A percentile compares a stretch with the other conserved stretches of the same genome.
Evolutionary conservation across 2,797 vertebrate genomes (phyloP).

Genomic region (Brachyrhaphis roseni): DNA sequence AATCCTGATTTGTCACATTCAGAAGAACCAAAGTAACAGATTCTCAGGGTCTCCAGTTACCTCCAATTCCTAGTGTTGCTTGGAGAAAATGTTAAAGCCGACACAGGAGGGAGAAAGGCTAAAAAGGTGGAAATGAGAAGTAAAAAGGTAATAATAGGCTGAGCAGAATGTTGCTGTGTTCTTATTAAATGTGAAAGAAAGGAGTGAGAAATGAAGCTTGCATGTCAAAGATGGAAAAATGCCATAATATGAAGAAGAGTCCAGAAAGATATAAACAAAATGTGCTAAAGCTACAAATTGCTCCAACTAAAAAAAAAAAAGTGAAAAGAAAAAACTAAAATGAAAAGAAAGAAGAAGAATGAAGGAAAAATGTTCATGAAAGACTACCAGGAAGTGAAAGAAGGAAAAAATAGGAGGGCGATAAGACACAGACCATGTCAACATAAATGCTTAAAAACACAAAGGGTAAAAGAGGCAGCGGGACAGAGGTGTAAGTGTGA

Average conservation of each 20-base stretch:
- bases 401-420: neutral
- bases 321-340: neutral
- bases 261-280: neutral
- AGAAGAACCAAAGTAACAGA: neutral
- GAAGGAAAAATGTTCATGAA: neutral
- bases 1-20: neutral
- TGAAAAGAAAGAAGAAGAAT: neutral
- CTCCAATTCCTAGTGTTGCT: neutral
- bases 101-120: neutral
- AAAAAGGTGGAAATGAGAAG: neutral
- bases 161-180: neutral
- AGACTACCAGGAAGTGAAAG: neutral
- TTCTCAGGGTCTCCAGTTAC: constrained; percentile 26
- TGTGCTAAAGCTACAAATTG: neutral
- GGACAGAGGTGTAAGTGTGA: neutral
- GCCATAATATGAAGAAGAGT: neutral
- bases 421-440: neutral
- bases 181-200: neutral
- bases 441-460: neutral
- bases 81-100: neutral
- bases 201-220: neutral
- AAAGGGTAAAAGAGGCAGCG: neutral
- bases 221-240: neutral
- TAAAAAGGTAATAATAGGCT: constrained; percentile 10
- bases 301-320: neutral